Evolutionary conservation across 2,888 invertebrate genomes (phyloP), one percentile per base, ranked within the genome.

Genomic region (Tenthredo notha): DNA sequence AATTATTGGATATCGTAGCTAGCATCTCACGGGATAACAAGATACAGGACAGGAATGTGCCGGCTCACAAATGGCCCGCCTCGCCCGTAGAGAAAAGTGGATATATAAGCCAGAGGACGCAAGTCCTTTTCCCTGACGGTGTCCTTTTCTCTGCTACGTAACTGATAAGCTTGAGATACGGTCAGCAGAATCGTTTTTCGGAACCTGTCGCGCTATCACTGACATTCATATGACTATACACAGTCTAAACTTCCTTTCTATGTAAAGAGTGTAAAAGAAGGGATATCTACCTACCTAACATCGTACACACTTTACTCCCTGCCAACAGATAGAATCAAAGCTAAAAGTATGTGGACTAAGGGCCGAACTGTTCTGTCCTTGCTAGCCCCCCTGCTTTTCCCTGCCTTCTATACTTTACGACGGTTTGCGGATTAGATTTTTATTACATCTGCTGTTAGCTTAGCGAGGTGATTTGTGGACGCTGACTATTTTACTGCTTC

Each of bases 21-120:
- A 86, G 86, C 85, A 87, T 88, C 88, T 88, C 88, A 85, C 61
- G 86, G 88, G 87, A 88, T 88, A 88, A 88, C 87, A 88, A 88
- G 88, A 88, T 87, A 87, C 87, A 87, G 84, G 88, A 87, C 88
- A 87, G 87, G 86, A 87, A 88, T 88, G 88, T 87, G 85, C 84
- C 65, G 86, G 83, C 84, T 87, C 88, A 88, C 88, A 88, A 87
- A 88, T 88, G 88, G 87, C 82, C 86, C 54, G 50, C 67, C 67
- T 67, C 67, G 70, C 83, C 54, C 47, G 25, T 21, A 47, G 33
- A 43, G 80, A 80, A 65, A 80, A 80, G 80, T 61, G 61, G 80
- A 80, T 65, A 77, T 54, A 77, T 77, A 77, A 29, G n/a, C 50
- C 29, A n/a, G 21, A 50, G 77, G 50, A 77, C n/a, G n/a, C 50